phyloP scores from a whole-genome alignment of 2,113 vertebrate genomes.

The Ictidomys tridecemlineatus region DNA sequence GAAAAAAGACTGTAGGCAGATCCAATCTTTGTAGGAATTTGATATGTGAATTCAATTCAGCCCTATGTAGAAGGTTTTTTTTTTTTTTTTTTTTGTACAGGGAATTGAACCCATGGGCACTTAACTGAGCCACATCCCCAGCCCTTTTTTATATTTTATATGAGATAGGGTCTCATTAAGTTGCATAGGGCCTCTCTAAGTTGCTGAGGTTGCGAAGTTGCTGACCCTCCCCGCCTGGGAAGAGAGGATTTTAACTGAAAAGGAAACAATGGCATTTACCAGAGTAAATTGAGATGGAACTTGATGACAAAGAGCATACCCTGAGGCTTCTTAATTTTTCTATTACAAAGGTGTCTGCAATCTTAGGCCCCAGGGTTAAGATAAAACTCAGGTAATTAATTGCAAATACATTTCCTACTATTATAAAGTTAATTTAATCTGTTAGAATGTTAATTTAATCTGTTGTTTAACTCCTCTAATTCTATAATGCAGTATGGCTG shows the following conservation, averaged over 20 bases:
- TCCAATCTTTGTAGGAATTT: not conserved
- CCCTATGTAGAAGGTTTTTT: not conserved
- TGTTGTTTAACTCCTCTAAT: not conserved
- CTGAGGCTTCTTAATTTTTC: slow-evolving; percentile 63
- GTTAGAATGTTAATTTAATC: slow-evolving; percentile 53
- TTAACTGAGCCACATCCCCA: too few species aligned
- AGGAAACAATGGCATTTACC: not conserved
- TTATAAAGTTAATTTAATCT: slow-evolving; percentile 64
- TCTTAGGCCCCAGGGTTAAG: slow-evolving; percentile 54
- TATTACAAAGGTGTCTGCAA: not conserved
- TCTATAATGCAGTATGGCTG: slow-evolving; percentile 13
- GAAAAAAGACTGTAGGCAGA: not conserved
- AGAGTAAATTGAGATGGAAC: not conserved
- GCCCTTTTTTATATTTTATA: too few species aligned
- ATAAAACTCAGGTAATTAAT: slow-evolving; percentile 48
- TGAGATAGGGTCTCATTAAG: too few species aligned
- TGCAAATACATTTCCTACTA: slow-evolving; percentile 5
- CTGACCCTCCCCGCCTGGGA: too few species aligned
- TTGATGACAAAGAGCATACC: slow-evolving; percentile 19
- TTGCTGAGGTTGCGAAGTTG: too few species aligned
- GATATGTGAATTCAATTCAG: slow-evolving; percentile 24
- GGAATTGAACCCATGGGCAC: too few species aligned
- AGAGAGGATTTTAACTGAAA: slow-evolving; percentile 31
- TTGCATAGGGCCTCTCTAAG: too few species aligned
- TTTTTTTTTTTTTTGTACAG: too few species aligned